phyloP scores from a whole-genome alignment of 2,888 invertebrate species.

The Nomada goodeniana region DNA sequence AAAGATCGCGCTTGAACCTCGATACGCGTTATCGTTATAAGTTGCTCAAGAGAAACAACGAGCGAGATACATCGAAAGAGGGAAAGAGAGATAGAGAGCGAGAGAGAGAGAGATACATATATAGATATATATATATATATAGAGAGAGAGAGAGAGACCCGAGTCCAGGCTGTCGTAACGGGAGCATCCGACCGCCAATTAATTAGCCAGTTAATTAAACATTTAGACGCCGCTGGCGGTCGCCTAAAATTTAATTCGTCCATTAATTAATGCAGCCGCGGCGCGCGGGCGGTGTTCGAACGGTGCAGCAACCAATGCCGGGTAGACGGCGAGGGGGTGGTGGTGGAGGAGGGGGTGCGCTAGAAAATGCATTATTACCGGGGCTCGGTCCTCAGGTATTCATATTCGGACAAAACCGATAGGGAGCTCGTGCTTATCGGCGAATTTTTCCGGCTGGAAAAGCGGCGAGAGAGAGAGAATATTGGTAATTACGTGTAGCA shows the following conservation, averaged over 20 bases:
- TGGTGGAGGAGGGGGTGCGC: neutral
- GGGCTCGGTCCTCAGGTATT: constrained; percentile 53
- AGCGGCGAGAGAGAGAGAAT: neutral
- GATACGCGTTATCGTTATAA: too few relatives aligned
- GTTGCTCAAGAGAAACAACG: too few relatives aligned
- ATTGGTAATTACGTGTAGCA: neutral
- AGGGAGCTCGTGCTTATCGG: constrained; percentile 55
- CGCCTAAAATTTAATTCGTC: constrained; percentile 61
- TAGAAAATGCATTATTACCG: constrained; percentile 60
- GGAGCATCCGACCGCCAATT: constrained; percentile 54
- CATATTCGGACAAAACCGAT: constrained; percentile 63
- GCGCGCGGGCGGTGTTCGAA: constrained; percentile 33
- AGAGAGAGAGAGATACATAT: neutral
- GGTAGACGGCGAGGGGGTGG: neutral
- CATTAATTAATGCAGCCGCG: constrained; percentile 62
- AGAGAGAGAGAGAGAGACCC: neutral
- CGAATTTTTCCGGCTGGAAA: constrained; percentile 53
- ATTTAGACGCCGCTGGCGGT: constrained; percentile 61
- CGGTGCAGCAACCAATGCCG: neutral
- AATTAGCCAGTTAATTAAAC: constrained; percentile 64
- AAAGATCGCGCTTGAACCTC: too few relatives aligned
- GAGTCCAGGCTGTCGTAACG: constrained; percentile 30
- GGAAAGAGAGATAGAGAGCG: neutral
- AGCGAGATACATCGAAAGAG: neutral
- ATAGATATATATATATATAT: too few relatives aligned